These are phyloP conservation scores for Pseudotriccus pelzelni DNA, from an alignment of 2,797 vertebrate genomes.

Conservation along the genomic window DNA sequence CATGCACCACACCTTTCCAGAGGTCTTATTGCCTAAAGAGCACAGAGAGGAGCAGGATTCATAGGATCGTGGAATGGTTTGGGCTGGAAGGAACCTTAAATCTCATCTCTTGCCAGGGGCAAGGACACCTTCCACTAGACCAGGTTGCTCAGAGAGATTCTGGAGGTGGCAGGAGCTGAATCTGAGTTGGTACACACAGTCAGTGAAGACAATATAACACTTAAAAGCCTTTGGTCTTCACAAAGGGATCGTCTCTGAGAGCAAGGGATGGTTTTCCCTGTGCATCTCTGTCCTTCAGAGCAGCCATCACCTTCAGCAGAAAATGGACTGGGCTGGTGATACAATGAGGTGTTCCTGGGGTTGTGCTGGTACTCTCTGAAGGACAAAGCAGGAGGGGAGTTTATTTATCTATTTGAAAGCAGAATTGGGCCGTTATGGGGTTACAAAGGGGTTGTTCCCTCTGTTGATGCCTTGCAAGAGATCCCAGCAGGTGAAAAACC, in stretches of 20 bases:
- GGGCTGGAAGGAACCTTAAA: background rate
- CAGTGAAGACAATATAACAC: background rate
- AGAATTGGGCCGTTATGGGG: background rate
- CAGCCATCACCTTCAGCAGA: background rate
- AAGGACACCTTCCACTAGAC: background rate
- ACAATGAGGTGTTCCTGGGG: background rate
- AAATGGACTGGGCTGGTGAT: background rate
- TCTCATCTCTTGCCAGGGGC: background rate
- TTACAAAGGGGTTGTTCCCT: background rate
- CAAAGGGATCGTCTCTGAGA: background rate
- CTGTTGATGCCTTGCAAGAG: background rate
- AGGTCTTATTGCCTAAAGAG: rapidly evolving
- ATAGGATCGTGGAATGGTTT: background rate
- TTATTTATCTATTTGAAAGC: background rate
- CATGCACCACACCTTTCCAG: rapidly evolving
- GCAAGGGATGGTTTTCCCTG: background rate
- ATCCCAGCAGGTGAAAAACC: background rate
- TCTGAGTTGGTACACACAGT: background rate
- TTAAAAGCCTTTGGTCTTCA: background rate
- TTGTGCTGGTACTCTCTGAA: background rate
- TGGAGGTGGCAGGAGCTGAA: background rate
- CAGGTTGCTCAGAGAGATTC: background rate
- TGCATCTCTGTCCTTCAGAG: background rate
- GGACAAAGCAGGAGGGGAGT: background rate
- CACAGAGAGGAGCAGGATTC: rapidly evolving